Evolutionary conservation across 2,797 vertebrate species (phyloP).

Genomic region (Cynopterus sphinx): DNA sequence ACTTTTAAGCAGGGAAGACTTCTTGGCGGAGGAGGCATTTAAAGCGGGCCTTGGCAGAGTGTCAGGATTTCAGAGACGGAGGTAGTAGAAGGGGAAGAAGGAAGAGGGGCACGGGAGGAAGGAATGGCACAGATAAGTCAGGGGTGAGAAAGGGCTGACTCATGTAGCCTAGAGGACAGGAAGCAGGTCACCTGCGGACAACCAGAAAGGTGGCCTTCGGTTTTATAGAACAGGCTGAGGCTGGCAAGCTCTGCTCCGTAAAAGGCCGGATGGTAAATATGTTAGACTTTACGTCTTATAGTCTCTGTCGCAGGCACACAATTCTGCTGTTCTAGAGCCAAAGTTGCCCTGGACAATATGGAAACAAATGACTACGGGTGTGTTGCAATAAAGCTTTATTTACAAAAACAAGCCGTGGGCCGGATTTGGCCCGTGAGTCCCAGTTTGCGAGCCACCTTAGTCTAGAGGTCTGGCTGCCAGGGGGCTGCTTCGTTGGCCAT

Average conservation of each 20-base stretch:
- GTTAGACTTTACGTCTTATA: neutral
- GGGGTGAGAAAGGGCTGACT: neutral
- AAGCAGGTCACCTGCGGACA: too few species aligned
- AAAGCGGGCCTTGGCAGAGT: neutral
- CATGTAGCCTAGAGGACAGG: too few species aligned
- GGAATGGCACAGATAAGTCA: neutral
- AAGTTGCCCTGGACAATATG: neutral
- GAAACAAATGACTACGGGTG: neutral
- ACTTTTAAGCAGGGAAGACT: neutral
- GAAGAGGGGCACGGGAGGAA: too few species aligned
- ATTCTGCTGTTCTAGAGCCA: neutral
- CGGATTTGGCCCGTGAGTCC: neutral
- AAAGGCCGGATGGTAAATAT: neutral
- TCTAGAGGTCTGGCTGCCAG: neutral
- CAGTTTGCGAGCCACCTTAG: neutral
- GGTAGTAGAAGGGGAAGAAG: neutral
- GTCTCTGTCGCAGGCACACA: neutral
- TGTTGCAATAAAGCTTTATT: slow-evolving; percentile 31
- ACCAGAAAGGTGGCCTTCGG: neutral
- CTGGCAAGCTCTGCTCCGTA: neutral
- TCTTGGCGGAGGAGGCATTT: neutral
- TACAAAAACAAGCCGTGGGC: neutral
- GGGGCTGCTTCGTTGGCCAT: neutral
- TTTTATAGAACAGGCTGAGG: fast-evolving
- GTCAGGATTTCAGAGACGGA: neutral